phyloP scores from a whole-genome alignment of 2,888 invertebrate species.

The Ophion ventricosus region DNA sequence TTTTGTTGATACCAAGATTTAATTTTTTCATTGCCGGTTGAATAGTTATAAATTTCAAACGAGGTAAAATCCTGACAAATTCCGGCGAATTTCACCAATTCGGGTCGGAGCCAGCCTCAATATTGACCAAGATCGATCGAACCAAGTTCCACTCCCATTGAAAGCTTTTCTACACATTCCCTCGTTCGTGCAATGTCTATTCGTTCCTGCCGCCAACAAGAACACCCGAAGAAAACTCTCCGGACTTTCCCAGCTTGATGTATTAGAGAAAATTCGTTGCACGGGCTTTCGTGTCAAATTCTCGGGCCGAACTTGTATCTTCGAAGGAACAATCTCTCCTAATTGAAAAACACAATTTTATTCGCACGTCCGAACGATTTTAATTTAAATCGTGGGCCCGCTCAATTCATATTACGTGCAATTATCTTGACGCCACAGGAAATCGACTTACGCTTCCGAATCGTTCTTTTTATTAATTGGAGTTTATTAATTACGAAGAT shows the following conservation, averaged over 20 bases:
- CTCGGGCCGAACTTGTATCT: neutral
- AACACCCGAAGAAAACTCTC: conserved; percentile 24
- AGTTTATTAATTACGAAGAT: neutral
- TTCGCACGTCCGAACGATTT: neutral
- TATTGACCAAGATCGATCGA: conserved; percentile 30
- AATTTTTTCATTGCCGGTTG: neutral
- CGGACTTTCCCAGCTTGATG: neutral
- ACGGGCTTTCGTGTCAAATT: neutral
- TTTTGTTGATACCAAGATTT: neutral
- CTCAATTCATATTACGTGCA: neutral
- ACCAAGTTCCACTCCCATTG: conserved; percentile 24
- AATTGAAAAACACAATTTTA: neutral
- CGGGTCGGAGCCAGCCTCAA: conserved; percentile 35
- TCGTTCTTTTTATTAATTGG: neutral
- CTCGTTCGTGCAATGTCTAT: conserved; percentile 53
- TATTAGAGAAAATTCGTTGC: neutral
- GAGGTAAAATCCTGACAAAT: conserved; percentile 49
- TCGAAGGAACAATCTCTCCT: neutral
- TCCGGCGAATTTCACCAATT: conserved; percentile 50
- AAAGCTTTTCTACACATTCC: conserved; percentile 7
- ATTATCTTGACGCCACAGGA: neutral
- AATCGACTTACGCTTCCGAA: neutral
- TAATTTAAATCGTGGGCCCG: neutral
- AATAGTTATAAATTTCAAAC: conserved; percentile 6
- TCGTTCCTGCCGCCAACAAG: conserved; percentile 44